Evolutionary conservation across 2,797 vertebrate species (phyloP), one percentile per base, ranked within the genome.

Genomic region (Zenarchopterus dispar): DNA sequence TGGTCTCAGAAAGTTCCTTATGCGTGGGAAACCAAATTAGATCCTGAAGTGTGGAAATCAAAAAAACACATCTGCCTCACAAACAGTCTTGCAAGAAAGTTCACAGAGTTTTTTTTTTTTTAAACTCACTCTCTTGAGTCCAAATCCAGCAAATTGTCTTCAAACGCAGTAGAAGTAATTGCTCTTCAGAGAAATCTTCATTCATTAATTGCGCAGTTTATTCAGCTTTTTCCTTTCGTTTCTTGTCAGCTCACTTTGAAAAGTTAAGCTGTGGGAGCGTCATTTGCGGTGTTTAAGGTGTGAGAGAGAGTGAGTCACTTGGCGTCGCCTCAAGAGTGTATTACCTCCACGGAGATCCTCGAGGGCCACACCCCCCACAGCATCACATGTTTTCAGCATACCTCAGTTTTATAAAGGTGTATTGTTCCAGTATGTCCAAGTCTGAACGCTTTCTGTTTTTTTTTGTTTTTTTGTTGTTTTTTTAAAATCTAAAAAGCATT

Each of bases 281-380:
- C 80, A 72, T 81, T 79, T 31, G 22, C 62, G 44, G 54, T 61
- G 69, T 72, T 68, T 54, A 71, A 82, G 82, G 82, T 81, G 78
- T 90, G 88, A 89, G 81, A 70, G 62, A 77, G 68, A 86, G 70
- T 91, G 89, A 89, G 63, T 91, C 86, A 88, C 67, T 57, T 19
- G 7, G 72, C 9, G 21, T 81, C 88, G 85, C 87, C 80, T 88
- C 73, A 56, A 63, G 78, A 80, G 77, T 52, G 58, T 77, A 72
- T 76, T 85, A 79, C 77, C 75, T 78, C 26, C 36, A 41, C 55
- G 19, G 50, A 70, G 67, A 80, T 84, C 70, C 85, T 83, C 62
- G 64, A 43, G 82, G 74, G 83, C 90, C 89, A 91, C 91, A 68
- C 91, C 91, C 62, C 85, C 81, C 46, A 6, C 5, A 78, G 73